Evolutionary conservation across 1,140 invertebrate genomes (phyloP).

Genomic region (Rhopalosiphum maidis): DNA sequence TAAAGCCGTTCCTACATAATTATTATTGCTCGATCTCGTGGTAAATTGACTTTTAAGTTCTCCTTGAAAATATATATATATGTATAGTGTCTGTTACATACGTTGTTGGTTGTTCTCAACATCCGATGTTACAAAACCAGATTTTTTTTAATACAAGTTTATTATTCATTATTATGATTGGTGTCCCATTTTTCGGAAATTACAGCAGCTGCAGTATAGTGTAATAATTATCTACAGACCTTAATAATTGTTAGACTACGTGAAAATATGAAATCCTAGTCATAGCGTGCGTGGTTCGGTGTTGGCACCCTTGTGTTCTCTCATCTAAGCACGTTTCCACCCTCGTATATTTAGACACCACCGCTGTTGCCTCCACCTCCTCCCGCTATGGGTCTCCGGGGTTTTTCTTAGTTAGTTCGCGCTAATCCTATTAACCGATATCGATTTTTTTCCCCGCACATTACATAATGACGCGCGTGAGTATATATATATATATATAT

Average conservation of each 20-base stretch:
- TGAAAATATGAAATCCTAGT: slow-evolving; percentile 41
- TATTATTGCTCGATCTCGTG: slow-evolving; percentile 27
- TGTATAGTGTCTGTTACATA: background rate
- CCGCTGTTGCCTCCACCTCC: background rate
- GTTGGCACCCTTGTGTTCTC: slow-evolving; percentile 49
- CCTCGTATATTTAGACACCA: slow-evolving; percentile 51
- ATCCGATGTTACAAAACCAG: background rate
- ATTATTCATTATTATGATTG: background rate
- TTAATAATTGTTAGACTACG: background rate
- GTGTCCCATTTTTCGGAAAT: background rate
- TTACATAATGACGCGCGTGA: slow-evolving; percentile 51
- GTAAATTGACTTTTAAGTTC: slow-evolving; percentile 31
- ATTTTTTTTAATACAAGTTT: background rate
- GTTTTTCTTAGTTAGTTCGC: slow-evolving; percentile 57
- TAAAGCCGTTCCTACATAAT: background rate
- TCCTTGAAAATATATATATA: background rate
- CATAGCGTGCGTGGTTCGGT: background rate
- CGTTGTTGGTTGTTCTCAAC: background rate
- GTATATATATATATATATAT: background rate
- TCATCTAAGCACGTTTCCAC: slow-evolving; percentile 52
- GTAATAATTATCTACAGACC: background rate
- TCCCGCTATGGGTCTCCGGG: slow-evolving; percentile 42
- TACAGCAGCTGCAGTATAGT: background rate
- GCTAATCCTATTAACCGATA: slow-evolving; percentile 58
- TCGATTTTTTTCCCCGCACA: slow-evolving; percentile 56